Conservation (phyloP, 2,113 vertebrate species). For the Notothenia rossii region DNA sequence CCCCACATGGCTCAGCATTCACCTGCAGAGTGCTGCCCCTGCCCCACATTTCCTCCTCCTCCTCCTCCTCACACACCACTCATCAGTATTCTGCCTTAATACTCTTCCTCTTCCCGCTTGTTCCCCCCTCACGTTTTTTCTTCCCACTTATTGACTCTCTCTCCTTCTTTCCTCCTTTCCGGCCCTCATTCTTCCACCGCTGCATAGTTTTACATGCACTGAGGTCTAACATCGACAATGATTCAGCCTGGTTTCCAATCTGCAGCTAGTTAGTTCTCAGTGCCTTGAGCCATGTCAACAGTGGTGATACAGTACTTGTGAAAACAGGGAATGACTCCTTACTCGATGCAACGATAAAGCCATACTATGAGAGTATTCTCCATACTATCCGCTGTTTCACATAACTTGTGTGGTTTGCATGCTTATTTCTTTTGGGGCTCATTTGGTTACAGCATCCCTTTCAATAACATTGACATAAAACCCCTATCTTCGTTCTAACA, state of each 20-base stretch:
- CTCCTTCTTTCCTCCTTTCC: not conserved
- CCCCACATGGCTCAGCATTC: constrained; percentile 61
- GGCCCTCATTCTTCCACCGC: constrained; percentile 38
- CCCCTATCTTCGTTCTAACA: constrained; percentile 50
- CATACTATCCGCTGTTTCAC: not conserved
- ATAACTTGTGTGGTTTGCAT: constrained; percentile 13
- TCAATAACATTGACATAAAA: constrained; percentile 57
- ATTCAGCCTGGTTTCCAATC: constrained; percentile 48
- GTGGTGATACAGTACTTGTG: constrained; percentile 9
- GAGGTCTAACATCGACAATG: constrained; percentile 26
- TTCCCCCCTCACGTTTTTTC: constrained; percentile 19
- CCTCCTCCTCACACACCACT: constrained; percentile 38
- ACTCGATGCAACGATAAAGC: constrained; percentile 9
- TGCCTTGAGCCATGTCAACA: constrained; percentile 44
- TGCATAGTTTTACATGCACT: constrained; percentile 58
- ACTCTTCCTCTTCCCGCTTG: constrained; percentile 41
- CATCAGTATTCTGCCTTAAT: constrained; percentile 80
- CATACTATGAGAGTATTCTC: not conserved
- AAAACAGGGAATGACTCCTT: constrained; percentile 39
- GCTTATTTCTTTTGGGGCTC: constrained; percentile 31
- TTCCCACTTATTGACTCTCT: constrained; percentile 27
- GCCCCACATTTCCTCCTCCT: constrained; percentile 19
- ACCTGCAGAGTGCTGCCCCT: constrained; percentile 72
- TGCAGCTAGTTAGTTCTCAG: constrained; percentile 50
- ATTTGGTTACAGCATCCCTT: constrained; percentile 43